Percentiles rank a stretch among this genome's conserved stretches.
phyloP scores from a whole-genome alignment of 2,797 vertebrate species.

The Phrynocephalus forsythii region DNA sequence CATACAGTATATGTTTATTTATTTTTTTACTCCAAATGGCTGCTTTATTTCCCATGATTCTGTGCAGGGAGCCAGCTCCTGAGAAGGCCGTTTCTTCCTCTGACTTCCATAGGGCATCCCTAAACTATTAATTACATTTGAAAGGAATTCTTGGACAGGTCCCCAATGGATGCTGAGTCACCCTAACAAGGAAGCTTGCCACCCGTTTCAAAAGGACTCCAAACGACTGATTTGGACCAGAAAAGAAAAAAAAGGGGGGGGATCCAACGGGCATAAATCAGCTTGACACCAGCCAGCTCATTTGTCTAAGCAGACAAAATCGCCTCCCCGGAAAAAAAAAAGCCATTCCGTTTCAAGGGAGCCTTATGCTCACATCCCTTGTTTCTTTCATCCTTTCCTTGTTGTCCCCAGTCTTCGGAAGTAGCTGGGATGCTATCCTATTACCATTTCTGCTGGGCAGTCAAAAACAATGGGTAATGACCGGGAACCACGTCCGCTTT shows the following conservation, averaged over 20 bases:
- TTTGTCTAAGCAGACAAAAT: background rate
- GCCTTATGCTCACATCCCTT: background rate
- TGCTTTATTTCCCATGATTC: too few species aligned
- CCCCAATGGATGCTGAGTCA: constrained; percentile 7
- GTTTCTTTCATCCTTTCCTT: constrained; percentile 9
- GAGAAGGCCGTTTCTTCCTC: background rate
- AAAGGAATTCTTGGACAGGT: constrained; percentile 6
- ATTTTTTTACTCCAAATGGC: background rate
- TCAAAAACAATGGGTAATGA: background rate
- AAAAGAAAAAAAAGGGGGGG: background rate
- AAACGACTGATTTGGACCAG: background rate
- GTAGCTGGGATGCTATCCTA: background rate
- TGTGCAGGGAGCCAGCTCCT: background rate
- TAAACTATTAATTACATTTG: background rate
- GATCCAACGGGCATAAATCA: background rate
- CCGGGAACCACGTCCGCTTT: background rate
- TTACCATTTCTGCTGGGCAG: constrained; percentile 4
- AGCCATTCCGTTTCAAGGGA: background rate
- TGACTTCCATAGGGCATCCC: background rate
- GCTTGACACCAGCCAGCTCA: background rate
- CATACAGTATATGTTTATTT: background rate
- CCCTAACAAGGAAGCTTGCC: background rate
- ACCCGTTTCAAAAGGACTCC: background rate
- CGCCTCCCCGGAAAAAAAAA: too few species aligned
- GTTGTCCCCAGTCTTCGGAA: background rate